Evolutionary conservation across 2,888 invertebrate genomes (phyloP).

Genomic region (Sycophila texana): DNA sequence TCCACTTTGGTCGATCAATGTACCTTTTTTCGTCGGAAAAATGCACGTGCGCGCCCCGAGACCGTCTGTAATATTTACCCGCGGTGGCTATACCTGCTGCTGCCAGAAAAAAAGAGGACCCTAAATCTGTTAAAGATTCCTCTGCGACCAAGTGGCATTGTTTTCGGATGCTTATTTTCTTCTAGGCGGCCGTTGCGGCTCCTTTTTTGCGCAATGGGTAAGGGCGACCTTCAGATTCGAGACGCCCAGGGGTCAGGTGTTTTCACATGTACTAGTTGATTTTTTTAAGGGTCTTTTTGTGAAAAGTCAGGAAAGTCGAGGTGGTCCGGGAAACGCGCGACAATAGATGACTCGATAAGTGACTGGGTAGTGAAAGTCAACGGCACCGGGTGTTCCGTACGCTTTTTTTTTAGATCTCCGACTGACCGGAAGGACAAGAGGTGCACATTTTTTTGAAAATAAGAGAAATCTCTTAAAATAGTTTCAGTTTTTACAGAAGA

Average conservation of each 20-base stretch:
- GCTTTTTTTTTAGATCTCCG: constrained; percentile 7
- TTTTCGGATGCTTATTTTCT: not conserved
- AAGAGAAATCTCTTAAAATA: constrained; percentile 23
- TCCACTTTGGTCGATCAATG: not conserved
- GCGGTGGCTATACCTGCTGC: constrained; percentile 42
- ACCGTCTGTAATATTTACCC: constrained; percentile 50
- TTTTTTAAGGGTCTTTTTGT: constrained; percentile 11
- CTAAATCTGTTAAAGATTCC: constrained; percentile 29
- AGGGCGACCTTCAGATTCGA: constrained; percentile 4
- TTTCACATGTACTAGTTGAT: constrained; percentile 30
- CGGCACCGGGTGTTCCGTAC: constrained; percentile 34
- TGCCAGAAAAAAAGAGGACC: not conserved
- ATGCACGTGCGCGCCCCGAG: not conserved
- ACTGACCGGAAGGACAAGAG: constrained; percentile 35
- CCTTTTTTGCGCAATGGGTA: constrained; percentile 26
- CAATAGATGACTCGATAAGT: constrained; percentile 51
- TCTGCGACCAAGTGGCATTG: no score
- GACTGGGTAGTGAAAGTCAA: constrained; percentile 49
- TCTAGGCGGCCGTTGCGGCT: not conserved
- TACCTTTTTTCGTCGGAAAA: constrained; percentile 16
- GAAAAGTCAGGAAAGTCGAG: constrained; percentile 8
- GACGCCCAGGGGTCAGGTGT: constrained; percentile 6
- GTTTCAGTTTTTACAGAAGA: no score
- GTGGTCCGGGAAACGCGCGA: not conserved
- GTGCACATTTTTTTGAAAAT: constrained; percentile 33